These are phyloP conservation scores for Silurus glanis DNA, from an alignment of 2,113 vertebrate species.

Conservation along the genomic window DNA sequence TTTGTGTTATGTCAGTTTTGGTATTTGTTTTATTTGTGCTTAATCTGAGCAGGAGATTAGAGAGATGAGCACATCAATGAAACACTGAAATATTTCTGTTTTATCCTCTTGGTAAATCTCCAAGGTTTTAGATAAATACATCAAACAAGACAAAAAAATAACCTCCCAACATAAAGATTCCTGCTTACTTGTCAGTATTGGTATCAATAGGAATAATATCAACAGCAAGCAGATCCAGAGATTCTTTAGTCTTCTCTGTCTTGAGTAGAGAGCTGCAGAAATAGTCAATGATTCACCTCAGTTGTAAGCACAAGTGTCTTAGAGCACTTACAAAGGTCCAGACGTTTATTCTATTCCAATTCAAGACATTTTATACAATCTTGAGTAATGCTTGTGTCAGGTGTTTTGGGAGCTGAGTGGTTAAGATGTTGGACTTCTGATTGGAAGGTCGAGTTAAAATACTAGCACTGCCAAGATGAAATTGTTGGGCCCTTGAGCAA, in stretches of 20 bases:
- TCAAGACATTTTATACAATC: background rate
- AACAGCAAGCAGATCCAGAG: constrained; percentile 57
- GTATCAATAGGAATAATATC: constrained; percentile 57
- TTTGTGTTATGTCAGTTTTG: constrained; percentile 5
- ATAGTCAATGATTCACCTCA: background rate
- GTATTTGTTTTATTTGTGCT: background rate
- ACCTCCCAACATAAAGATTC: background rate
- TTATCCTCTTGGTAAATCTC: background rate
- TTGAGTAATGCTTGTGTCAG: background rate
- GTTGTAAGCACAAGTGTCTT: background rate
- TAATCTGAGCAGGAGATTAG: constrained; percentile 8
- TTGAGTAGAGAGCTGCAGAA: constrained; percentile 47
- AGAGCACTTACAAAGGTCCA: background rate
- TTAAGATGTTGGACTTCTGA: too few species aligned
- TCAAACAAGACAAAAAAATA: background rate
- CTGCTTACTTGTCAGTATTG: constrained; percentile 53
- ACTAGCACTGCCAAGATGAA: too few species aligned
- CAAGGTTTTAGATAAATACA: background rate
- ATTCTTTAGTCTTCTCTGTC: constrained; percentile 45
- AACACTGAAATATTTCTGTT: background rate
- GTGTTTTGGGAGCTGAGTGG: background rate
- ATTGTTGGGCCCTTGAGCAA: too few species aligned
- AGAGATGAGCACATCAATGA: background rate
- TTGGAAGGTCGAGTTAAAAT: too few species aligned
- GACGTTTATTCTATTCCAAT: background rate